phyloP scores from a whole-genome alignment of 2,113 vertebrate species.

The Vulpes vulpes region DNA sequence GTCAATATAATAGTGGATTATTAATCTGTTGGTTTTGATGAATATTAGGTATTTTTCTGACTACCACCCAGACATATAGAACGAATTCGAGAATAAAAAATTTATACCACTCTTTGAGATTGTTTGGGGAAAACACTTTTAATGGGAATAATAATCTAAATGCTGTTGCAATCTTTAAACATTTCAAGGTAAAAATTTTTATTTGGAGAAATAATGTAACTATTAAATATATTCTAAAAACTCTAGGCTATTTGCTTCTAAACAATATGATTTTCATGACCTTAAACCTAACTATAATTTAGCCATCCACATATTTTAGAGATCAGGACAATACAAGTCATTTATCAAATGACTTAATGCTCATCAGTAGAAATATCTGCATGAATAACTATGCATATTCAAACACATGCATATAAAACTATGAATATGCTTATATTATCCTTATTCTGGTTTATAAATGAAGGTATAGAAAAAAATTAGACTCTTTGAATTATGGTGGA shows the following conservation, averaged over 20 bases:
- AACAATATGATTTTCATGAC: neutral
- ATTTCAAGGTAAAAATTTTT: slow-evolving; percentile 42
- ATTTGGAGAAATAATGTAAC: slow-evolving; percentile 9
- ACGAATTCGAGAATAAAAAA: neutral
- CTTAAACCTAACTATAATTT: slow-evolving; percentile 18
- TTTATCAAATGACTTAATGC: neutral
- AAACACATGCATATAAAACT: neutral
- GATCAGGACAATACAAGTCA: neutral
- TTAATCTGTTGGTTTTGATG: neutral
- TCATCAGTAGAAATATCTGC: neutral
- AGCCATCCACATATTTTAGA: neutral
- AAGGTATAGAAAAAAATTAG: neutral
- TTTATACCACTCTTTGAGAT: neutral
- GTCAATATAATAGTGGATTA: neutral
- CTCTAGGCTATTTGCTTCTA: neutral
- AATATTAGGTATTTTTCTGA: neutral
- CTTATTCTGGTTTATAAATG: neutral
- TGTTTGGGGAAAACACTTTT: neutral
- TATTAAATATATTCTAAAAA: slow-evolving; percentile 51
- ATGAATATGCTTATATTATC: neutral
- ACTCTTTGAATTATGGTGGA: neutral
- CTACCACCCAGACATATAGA: neutral
- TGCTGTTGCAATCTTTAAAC: slow-evolving; percentile 30
- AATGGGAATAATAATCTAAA: slow-evolving; percentile 20
- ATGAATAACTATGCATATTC: neutral